phyloP scores from a whole-genome alignment of 2,113 vertebrate genomes.

The Neomonachus schauinslandi region DNA sequence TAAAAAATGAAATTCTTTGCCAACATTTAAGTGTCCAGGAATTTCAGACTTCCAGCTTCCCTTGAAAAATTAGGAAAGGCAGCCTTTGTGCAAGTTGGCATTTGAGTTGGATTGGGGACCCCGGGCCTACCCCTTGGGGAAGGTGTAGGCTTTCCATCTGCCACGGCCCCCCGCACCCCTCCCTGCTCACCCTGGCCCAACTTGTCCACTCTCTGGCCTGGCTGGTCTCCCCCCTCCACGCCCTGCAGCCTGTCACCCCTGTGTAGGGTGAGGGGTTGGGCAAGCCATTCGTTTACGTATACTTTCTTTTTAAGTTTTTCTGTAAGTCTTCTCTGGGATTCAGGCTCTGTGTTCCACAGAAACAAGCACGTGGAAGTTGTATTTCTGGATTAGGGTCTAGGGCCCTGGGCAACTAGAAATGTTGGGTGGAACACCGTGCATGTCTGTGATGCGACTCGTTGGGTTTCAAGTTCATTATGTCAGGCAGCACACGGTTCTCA shows the following conservation, averaged over 20 bases:
- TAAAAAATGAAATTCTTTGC: not conserved
- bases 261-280: not conserved
- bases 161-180: fast-evolving
- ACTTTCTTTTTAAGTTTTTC: not conserved
- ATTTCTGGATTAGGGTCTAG: slow-evolving; percentile 9
- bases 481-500: fast-evolving
- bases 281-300: not conserved
- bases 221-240: not conserved
- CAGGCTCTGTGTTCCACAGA: slow-evolving; percentile 50
- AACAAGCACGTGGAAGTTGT: not conserved
- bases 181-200: fast-evolving
- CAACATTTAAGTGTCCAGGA: not conserved
- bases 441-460: not conserved
- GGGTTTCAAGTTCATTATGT: not conserved
- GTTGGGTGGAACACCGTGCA: not conserved
- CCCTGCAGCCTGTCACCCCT: not conserved
- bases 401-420: not conserved
- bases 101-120: not conserved
- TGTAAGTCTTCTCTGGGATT: slow-evolving; percentile 1
- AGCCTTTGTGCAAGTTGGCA: not conserved
- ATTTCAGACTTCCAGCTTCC: not conserved
- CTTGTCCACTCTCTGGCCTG: not conserved
- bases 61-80: fast-evolving
- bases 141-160: not conserved
- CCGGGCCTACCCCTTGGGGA: not conserved